These are phyloP conservation scores for Tragulus kanchil DNA, from an alignment of 2,113 vertebrate species.

Conservation along the genomic window DNA sequence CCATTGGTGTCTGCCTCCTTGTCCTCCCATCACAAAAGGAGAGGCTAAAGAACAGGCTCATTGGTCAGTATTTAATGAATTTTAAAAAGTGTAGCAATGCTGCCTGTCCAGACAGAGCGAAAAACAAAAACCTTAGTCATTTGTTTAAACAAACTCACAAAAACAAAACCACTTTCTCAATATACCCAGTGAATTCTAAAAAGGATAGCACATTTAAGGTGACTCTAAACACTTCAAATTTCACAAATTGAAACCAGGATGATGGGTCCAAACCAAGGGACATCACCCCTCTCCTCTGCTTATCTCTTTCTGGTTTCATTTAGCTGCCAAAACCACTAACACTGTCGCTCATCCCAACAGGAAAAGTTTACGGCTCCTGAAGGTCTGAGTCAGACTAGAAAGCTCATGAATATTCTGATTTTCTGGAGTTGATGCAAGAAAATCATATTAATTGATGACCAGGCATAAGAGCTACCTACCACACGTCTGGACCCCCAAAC, in stretches of 20 bases:
- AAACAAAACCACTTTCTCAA: neutral
- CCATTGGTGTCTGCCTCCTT: slow-evolving; percentile 58
- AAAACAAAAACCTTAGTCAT: slow-evolving; percentile 59
- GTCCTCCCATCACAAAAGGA: slow-evolving; percentile 51
- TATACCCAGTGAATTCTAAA: neutral
- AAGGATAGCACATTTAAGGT: neutral
- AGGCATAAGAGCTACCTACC: neutral
- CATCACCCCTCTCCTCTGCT: neutral
- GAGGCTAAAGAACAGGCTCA: neutral
- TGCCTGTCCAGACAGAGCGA: neutral
- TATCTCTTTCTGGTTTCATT: neutral
- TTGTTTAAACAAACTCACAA: slow-evolving; percentile 52
- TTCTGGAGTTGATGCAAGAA: slow-evolving; percentile 12
- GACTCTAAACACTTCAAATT: neutral
- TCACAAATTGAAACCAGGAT: neutral
- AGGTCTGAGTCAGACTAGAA: slow-evolving; percentile 52
- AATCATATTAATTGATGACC: slow-evolving; percentile 41
- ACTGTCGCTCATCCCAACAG: neutral
- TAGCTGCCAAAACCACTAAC: neutral
- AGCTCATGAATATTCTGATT: slow-evolving; percentile 66
- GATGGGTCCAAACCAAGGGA: neutral
- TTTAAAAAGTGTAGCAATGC: slow-evolving; percentile 7
- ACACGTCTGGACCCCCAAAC: neutral
- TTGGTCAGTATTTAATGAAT: slow-evolving; percentile 15
- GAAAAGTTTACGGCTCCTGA: slow-evolving; percentile 30